Evolutionary conservation across 2,113 vertebrate genomes (phyloP).

Genomic region (Oryzias javanicus): DNA sequence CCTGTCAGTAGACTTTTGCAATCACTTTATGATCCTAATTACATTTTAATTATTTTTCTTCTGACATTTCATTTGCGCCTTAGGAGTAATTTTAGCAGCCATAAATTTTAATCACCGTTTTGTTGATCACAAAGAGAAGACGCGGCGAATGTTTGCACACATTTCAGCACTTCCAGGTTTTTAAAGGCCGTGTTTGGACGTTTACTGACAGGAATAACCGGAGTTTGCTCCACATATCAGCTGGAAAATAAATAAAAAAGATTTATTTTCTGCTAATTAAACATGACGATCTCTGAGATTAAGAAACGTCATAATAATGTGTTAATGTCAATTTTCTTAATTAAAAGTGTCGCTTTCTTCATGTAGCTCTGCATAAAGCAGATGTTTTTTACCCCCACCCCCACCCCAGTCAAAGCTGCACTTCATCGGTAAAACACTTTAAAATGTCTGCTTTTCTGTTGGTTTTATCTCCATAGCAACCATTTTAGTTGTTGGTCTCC

Average conservation of each 20-base stretch:
- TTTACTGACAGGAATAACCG: background rate
- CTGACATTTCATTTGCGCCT: background rate
- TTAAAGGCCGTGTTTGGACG: background rate
- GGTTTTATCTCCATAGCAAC: too few relatives aligned
- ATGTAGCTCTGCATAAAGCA: too few relatives aligned
- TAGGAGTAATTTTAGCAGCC: background rate
- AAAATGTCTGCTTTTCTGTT: too few relatives aligned
- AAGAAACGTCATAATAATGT: too few relatives aligned
- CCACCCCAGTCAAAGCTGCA: too few relatives aligned
- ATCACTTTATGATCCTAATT: conserved; percentile 5
- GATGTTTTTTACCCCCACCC: too few relatives aligned
- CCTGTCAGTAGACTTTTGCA: background rate
- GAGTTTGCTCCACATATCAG: background rate
- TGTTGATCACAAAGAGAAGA: conserved; percentile 18
- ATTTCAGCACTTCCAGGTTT: background rate
- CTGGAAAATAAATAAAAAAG: background rate
- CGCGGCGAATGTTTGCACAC: background rate
- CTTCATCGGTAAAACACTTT: too few relatives aligned
- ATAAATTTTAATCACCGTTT: conserved; percentile 1
- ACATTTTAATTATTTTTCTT: background rate
- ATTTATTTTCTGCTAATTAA: too few relatives aligned
- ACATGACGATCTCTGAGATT: too few relatives aligned
- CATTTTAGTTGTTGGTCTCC: too few relatives aligned
- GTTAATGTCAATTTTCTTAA: too few relatives aligned
- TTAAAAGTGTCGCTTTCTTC: too few relatives aligned